Evolutionary conservation across 1,140 invertebrate species (phyloP).

Genomic region (Nephila pilipes): DNA sequence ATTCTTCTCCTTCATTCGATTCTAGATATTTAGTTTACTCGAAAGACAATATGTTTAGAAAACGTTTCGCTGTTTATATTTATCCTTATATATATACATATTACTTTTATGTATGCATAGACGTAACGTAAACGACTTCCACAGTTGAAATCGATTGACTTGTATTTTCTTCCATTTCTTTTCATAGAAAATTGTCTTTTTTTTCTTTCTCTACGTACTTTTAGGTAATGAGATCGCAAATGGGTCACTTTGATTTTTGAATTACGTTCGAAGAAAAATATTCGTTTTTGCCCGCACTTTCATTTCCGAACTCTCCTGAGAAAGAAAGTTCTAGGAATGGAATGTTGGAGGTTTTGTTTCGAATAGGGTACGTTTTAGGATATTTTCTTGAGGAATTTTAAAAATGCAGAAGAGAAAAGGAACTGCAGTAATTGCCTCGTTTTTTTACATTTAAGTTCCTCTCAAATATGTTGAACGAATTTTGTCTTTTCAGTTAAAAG

Average conservation of each 20-base stretch:
- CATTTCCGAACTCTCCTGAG: conserved; percentile 30
- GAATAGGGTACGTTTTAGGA: not conserved
- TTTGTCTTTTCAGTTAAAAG: conserved; percentile 39
- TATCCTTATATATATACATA: conserved; percentile 33
- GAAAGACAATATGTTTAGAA: conserved; percentile 46
- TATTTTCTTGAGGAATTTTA: conserved; percentile 30
- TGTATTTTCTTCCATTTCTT: conserved; percentile 21
- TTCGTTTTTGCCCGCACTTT: conserved; percentile 42
- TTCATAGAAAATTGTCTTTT: conserved; percentile 11
- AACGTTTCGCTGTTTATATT: not conserved
- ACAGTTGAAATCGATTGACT: conserved; percentile 40
- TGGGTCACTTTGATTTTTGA: conserved; percentile 68
- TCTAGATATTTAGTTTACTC: not conserved
- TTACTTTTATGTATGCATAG: conserved; percentile 25
- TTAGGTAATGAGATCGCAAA: conserved; percentile 65
- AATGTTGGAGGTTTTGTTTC: conserved; percentile 61
- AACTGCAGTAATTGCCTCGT: conserved; percentile 46
- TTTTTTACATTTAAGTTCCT: not conserved
- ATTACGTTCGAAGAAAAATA: conserved; percentile 51
- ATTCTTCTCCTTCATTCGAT: conserved; percentile 10
- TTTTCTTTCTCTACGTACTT: conserved; percentile 6
- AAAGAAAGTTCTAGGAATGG: conserved; percentile 36
- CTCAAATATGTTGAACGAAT: not conserved
- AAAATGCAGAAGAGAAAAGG: conserved; percentile 23
- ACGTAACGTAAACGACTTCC: not conserved